Evolutionary conservation across 2,888 invertebrate species (phyloP).

Genomic region (Lycaena phlaeas): DNA sequence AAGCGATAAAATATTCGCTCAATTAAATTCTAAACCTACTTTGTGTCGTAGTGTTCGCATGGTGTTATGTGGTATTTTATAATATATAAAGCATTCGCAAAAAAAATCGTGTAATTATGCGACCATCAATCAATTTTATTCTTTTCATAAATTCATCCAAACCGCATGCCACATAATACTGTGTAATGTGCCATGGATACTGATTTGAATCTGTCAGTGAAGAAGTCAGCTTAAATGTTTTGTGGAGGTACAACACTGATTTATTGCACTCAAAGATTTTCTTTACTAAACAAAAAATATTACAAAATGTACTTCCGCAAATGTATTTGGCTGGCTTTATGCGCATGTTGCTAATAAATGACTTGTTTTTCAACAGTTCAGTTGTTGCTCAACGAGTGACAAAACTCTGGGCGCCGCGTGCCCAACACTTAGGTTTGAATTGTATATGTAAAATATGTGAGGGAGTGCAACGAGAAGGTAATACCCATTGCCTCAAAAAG

Average conservation of each 20-base stretch:
- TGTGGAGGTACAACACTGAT: slow-evolving; percentile 36
- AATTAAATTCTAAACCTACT: slow-evolving; percentile 16
- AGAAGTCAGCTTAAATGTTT: slow-evolving; percentile 55
- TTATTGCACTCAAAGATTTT: slow-evolving; percentile 1
- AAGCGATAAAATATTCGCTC: slow-evolving; percentile 3
- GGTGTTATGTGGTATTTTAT: slow-evolving; percentile 71
- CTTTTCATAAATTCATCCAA: slow-evolving; percentile 18
- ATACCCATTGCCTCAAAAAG: slow-evolving; percentile 58
- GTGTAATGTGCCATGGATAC: slow-evolving; percentile 46
- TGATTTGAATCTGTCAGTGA: slow-evolving; percentile 51
- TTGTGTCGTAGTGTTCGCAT: slow-evolving; percentile 33
- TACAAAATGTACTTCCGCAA: slow-evolving; percentile 40
- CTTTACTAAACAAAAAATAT: background rate
- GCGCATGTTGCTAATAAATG: slow-evolving; percentile 72
- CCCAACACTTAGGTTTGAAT: slow-evolving; percentile 72
- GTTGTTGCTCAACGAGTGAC: slow-evolving; percentile 72
- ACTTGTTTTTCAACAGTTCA: slow-evolving; percentile 73
- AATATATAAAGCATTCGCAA: slow-evolving; percentile 17
- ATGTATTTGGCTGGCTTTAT: slow-evolving; percentile 57
- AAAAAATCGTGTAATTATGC: slow-evolving; percentile 13
- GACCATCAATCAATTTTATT: slow-evolving; percentile 22
- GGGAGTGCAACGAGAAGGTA: slow-evolving; percentile 69
- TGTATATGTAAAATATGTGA: slow-evolving; percentile 68
- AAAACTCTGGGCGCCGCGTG: slow-evolving; percentile 71
- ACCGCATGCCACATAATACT: slow-evolving; percentile 69